Base-by-base conservation (phyloP, 2,888 invertebrate species). In the Drosophila emarginata region DNA sequence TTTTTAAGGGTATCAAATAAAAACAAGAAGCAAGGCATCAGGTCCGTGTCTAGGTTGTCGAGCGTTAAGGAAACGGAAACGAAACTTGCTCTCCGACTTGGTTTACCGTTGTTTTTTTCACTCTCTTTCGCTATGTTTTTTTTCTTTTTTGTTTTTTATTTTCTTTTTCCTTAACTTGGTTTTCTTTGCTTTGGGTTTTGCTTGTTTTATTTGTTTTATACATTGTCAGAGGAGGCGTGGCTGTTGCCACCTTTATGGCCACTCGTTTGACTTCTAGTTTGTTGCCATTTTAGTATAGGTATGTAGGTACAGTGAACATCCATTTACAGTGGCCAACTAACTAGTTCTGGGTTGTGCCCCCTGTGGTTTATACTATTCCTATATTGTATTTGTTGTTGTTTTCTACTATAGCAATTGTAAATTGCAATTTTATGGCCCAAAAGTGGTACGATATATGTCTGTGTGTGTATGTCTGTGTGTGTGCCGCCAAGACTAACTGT, bases 401-500 rank as follows among this genome's bases (percentile, higher is more conserved):
- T 59, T 76, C 72, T 76, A 64, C 36, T 12, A 61, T 36, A 65
- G 62, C 71, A 79, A 86, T 82, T 83, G 78, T 86, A 82, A 82
- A 82, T 88, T 82, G 83, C 88, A 83, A 72, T 83, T 83, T 83
- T 88, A 88, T 80, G 80, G 66, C 83, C 64, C 71, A 53, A 71
- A 68, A 39, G 60, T 57, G 32, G 56, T 51, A 32, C 9, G 4
- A 58, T 40, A 50, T 37, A 32, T 53, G 56, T 59, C n/a, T n/a
- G 26, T 15, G 36, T 54, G 37, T 45, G 32, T 32, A 23, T 50
- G 50, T 53, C 32, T 53, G 15, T 36, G 56, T 52, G 12, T 36
- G 4, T 58, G 60, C 54, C 56, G 58, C 28, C 18, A 54, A 11
- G 36, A 36, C 61, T 74, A 67, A 70, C 81, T 73, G 71, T 85